Conservation (phyloP, 2,888 invertebrate species). For the Scaptomyza flava region DNA sequence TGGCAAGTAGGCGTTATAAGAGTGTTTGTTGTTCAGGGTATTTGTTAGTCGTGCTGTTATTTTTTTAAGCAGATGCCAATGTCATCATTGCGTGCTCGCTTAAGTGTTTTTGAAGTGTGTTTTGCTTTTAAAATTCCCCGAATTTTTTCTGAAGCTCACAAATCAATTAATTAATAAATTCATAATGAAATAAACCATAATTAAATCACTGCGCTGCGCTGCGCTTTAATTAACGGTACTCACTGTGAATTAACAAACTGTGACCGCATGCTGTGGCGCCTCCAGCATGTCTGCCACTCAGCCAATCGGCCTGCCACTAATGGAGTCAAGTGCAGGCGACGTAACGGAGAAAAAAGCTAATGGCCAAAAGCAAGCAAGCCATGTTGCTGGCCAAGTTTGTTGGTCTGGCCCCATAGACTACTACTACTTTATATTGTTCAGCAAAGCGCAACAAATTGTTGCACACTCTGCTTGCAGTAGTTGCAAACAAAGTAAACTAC, state of each 20-base stretch:
- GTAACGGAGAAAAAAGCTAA: slow-evolving; percentile 46
- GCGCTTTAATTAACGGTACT: slow-evolving; percentile 71
- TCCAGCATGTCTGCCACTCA: slow-evolving; percentile 22
- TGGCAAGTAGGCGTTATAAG: slow-evolving; percentile 3
- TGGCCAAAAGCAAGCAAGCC: slow-evolving; percentile 47
- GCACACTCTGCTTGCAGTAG: slow-evolving; percentile 52
- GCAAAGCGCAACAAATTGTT: slow-evolving; percentile 77
- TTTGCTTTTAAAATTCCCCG: slow-evolving; percentile 49
- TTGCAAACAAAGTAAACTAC: slow-evolving; percentile 2
- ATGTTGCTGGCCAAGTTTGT: slow-evolving; percentile 3
- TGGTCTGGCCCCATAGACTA: neutral
- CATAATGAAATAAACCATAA: slow-evolving; percentile 42
- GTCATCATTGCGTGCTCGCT: slow-evolving; percentile 28
- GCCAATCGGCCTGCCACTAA: slow-evolving; percentile 38
- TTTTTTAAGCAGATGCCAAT: slow-evolving; percentile 15
- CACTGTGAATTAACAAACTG: slow-evolving; percentile 70
- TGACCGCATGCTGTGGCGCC: slow-evolving; percentile 66
- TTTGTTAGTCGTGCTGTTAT: slow-evolving; percentile 12
- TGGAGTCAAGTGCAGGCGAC: slow-evolving; percentile 72
- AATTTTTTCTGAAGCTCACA: slow-evolving; percentile 16
- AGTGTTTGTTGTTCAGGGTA: slow-evolving; percentile 15
- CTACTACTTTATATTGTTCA: slow-evolving; percentile 46
- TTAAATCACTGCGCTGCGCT: slow-evolving; percentile 55
- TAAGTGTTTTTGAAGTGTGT: slow-evolving; percentile 46
- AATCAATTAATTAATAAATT: slow-evolving; percentile 58